Evolutionary conservation across 1,140 invertebrate genomes (phyloP).

Genomic region (Drosophila persimilis): DNA sequence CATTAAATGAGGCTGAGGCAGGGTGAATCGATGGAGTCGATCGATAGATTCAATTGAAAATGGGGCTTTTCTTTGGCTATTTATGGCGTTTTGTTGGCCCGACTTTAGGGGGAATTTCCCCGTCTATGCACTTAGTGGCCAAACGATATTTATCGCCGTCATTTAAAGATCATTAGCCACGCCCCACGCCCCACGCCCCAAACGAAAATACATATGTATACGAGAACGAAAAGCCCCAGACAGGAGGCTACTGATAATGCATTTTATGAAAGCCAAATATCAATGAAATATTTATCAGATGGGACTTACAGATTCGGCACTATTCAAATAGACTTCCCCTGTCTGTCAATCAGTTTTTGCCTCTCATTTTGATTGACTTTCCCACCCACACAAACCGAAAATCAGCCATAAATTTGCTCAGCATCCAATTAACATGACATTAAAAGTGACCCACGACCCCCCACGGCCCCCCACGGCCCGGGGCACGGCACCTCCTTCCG

Average conservation of each 20-base stretch:
- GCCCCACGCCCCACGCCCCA: slow-evolving; percentile 31
- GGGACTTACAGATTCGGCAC: too few relatives aligned
- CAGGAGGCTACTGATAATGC: background rate
- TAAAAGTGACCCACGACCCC: slow-evolving; percentile 45
- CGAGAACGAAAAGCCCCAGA: slow-evolving; percentile 5
- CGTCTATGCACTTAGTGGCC: slow-evolving; percentile 19
- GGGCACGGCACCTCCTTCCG: background rate
- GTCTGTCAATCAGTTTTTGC: too few relatives aligned
- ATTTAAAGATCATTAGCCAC: slow-evolving; percentile 65
- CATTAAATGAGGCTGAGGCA: slow-evolving; percentile 13
- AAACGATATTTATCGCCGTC: slow-evolving; percentile 54
- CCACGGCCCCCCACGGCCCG: slow-evolving; percentile 4
- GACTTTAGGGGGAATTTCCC: background rate
- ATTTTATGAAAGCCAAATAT: too few relatives aligned
- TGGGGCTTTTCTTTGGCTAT: slow-evolving; percentile 15
- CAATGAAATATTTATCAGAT: too few relatives aligned
- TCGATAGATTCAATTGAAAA: slow-evolving; percentile 12
- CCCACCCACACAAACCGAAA: background rate
- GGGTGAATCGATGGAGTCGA: too few relatives aligned
- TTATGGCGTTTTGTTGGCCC: slow-evolving; percentile 7
- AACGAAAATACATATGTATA: background rate
- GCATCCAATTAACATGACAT: slow-evolving; percentile 64
- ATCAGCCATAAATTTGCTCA: slow-evolving; percentile 31
- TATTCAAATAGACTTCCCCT: too few relatives aligned
- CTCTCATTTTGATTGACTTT: too few relatives aligned